Evolutionary conservation across 2,797 vertebrate genomes (phyloP), one percentile per base, ranked within the genome.

Genomic region (Scleropages formosus): DNA sequence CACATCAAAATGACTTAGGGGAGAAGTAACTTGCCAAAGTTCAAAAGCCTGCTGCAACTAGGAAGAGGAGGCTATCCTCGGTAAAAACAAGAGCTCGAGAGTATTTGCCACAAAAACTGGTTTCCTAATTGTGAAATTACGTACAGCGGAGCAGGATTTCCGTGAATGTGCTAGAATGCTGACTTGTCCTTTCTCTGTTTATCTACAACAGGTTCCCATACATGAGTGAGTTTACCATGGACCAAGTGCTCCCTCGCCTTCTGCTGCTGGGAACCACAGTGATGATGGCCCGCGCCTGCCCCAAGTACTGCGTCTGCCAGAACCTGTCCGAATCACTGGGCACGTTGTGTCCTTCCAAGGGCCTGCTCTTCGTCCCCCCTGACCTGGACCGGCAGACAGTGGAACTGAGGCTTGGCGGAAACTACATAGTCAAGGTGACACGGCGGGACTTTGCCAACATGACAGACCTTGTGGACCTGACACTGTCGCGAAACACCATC

Each of bases 401-500:
- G 81, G 96, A 98, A 88, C 93, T 98, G 53, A 93, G 96, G 6
- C 92, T 98, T 26, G 96, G 95, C 0, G 96, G 95, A 22, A 98
- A 98, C 86, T 98, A 94, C 84, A 97, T 98, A 76, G 93, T 96
- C 73, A 93, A 95, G 71, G 93, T 98, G 61, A 93, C 92, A 0
- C 90, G 94, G 82, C 94, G 93, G 78, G 96, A 98, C 87, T 98
- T 98, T 78, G 95, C 94, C 87, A 98, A 98, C 80, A 98, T 98
- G 96, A 96, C 92, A 0, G 95, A 95, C 77, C 91, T 98, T 80
- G 96, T 98, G 85, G 96, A 98, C 82, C 91, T 98, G 76, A 98
- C 96, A 0, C 87, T 98, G 69, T 97, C 96, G 31, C 91, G 96
- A 78, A 98, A 98, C 84, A 98, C 96, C 71, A 96, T 98, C 84